Evolutionary conservation across 1,140 invertebrate genomes (phyloP).

Genomic region (Amphibalanus amphitrite): DNA sequence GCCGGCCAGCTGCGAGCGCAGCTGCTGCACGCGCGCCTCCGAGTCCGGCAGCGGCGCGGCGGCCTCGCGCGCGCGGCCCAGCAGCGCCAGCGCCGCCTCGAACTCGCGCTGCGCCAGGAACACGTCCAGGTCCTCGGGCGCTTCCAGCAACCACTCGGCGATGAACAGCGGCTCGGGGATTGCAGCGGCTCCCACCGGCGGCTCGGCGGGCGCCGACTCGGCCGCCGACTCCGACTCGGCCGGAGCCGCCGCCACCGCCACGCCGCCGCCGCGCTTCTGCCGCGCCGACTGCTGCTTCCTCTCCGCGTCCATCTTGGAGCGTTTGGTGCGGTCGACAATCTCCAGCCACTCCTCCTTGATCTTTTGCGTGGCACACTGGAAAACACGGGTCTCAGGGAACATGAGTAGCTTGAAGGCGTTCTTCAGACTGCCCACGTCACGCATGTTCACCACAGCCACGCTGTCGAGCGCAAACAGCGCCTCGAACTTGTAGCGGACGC

Average conservation of each 20-base stretch:
- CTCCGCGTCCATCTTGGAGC: conserved; percentile 9
- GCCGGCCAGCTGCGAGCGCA: conserved; percentile 10
- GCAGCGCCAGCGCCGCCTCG: conserved; percentile 72
- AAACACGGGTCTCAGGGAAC: conserved; percentile 81
- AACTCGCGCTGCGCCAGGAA: conserved; percentile 93
- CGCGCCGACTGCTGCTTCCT: conserved; percentile 14
- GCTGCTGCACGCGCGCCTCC: not conserved
- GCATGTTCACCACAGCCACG: conserved; percentile 86
- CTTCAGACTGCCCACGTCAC: conserved; percentile 67
- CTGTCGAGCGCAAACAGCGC: conserved; percentile 76
- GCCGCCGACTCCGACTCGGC: not conserved
- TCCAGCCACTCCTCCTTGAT: conserved; percentile 36
- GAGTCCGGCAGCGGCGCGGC: not conserved
- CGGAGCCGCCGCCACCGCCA: conserved; percentile 10
- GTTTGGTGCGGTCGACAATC: not conserved
- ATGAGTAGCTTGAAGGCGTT: conserved; percentile 86
- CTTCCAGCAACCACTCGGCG: conserved; percentile 70
- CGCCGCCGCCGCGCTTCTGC: conserved; percentile 13
- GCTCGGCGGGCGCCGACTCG: conserved; percentile 15
- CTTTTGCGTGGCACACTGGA: conserved; percentile 55
- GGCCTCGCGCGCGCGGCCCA: not conserved
- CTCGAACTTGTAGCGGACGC: conserved; percentile 75
- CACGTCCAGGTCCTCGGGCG: conserved; percentile 89
- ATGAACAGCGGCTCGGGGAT: conserved; percentile 2
- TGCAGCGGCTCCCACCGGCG: conserved; percentile 16